These are phyloP conservation scores for Clarias gariepinus DNA, from an alignment of 2,113 vertebrate genomes.

Conservation along the genomic window DNA sequence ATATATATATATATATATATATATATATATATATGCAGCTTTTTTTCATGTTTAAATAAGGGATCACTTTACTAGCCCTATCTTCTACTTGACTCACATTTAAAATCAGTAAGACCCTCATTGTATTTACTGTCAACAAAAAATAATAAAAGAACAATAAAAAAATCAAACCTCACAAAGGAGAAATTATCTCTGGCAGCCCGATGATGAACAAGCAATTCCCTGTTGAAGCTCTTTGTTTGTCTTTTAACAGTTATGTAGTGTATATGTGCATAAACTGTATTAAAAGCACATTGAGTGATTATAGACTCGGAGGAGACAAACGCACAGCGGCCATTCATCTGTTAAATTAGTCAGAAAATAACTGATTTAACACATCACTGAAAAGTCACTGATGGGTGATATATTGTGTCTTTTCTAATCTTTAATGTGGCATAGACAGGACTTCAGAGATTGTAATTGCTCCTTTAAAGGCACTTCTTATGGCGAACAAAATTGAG, in stretches of 20 bases:
- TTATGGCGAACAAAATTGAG: constrained; percentile 40
- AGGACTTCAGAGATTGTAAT: constrained; percentile 43
- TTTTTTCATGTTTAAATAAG: no score
- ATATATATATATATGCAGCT: no score
- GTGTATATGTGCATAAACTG: constrained; percentile 43
- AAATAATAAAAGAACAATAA: background rate
- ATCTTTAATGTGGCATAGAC: constrained; percentile 41
- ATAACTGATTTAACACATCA: constrained; percentile 36
- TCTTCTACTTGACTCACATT: background rate
- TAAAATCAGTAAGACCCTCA: background rate
- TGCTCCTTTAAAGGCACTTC: constrained; percentile 50
- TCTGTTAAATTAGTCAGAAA: constrained; percentile 51
- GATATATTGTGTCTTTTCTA: constrained; percentile 23
- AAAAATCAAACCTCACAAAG: no score
- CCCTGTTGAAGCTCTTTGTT: constrained; percentile 13
- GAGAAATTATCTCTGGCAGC: constrained; percentile 7
- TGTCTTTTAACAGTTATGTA: constrained; percentile 3
- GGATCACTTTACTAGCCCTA: no score
- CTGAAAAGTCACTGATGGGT: constrained; percentile 10
- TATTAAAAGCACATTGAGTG: constrained; percentile 26
- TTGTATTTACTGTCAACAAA: background rate
- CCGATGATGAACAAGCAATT: constrained; percentile 2
- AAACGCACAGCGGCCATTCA: constrained; percentile 24
- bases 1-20: no score
- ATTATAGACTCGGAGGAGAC: constrained; percentile 40